A percentile compares a stretch with the other conserved stretches of the same genome.
These are phyloP conservation scores for Abscondita cerata DNA, from an alignment of 2,888 invertebrate genomes.

Conservation along the genomic window DNA sequence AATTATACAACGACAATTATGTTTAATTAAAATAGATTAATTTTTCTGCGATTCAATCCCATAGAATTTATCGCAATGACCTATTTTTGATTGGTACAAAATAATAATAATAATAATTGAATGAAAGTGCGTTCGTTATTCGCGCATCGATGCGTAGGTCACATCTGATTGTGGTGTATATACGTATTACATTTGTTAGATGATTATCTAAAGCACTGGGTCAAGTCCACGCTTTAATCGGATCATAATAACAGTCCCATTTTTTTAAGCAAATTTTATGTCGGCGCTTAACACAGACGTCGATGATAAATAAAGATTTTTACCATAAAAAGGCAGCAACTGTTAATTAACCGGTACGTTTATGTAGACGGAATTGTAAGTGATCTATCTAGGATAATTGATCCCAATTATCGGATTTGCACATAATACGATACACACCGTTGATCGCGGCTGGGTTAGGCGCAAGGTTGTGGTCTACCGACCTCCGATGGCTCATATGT, in stretches of 20 bases:
- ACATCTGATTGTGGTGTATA: conserved; percentile 30
- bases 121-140: conserved; percentile 26
- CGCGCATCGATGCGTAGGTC: conserved; percentile 50
- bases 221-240: conserved; percentile 21
- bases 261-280: conserved; percentile 4
- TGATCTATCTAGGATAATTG: conserved; percentile 50
- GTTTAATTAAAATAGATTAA: too few relatives aligned
- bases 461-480: conserved; percentile 49
- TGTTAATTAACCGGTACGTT: conserved; percentile 34
- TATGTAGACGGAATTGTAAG: conserved; percentile 34
- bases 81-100: neutral
- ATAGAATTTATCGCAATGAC: too few relatives aligned
- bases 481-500: conserved; percentile 41
- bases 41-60: too few relatives aligned
- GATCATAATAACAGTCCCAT: conserved; percentile 5
- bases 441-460: conserved; percentile 47
- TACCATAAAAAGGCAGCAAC: conserved; percentile 31
- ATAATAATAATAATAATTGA: conserved; percentile 7
- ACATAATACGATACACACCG: conserved; percentile 52
- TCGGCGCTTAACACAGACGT: conserved; percentile 8
- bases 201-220: conserved; percentile 38
- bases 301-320: conserved; percentile 18
- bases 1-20: too few relatives aligned
- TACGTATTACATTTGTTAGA: conserved; percentile 25
- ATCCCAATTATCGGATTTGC: conserved; percentile 56